Base-by-base conservation (phyloP, 2,888 invertebrate species). In the Leptopilina syphax region DNA sequence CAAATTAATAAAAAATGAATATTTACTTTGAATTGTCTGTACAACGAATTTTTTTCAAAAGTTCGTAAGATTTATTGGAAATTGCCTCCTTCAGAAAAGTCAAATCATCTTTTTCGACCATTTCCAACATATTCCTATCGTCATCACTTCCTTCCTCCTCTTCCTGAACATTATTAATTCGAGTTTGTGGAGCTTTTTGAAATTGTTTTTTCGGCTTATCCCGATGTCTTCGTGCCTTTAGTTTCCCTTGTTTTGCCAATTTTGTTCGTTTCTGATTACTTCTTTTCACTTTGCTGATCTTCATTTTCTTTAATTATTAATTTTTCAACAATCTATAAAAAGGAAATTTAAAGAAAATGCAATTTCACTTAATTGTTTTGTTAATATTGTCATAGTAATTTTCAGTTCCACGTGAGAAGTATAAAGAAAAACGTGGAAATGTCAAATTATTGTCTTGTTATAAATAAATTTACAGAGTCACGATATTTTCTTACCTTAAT, bases 71-170 rank as follows among this genome's bases (percentile, higher is more conserved):
- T 82, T 92, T 91, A 77, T 93, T 92, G 0, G 92, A 88, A 79
- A 93, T 91, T 5, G 93, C 93, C 76, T 91, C 87, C 85, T 92
- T 92, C 44, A 94, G 86, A 84, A 93, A 94, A 60, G 91, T 89
- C 65, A 94, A 83, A 87, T 94, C 94, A 54, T 94, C 94, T 78
- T 92, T 87, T 54, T 94, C 94, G 60, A 94, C 92, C 94, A 94
- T 94, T 77, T 92, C 92, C 81, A 94, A 87, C 89, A 94, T 91
- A 87, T 93, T 94, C 82, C 93, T 93, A 10, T 93, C 93, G 88
- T 93, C 89, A 84, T 93, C 93, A 84, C 92, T 93, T 83, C 92
- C 93, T 79, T 93, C 92, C 67, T 90, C 89, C 77, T 92, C 92
- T 24, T 18, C 50, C 50, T 88, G 88, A 65, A 87, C 83, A 24